Evolutionary conservation across 2,113 vertebrate species (phyloP), one percentile per base, ranked within the genome.

Genomic region (Labrus mixtus): DNA sequence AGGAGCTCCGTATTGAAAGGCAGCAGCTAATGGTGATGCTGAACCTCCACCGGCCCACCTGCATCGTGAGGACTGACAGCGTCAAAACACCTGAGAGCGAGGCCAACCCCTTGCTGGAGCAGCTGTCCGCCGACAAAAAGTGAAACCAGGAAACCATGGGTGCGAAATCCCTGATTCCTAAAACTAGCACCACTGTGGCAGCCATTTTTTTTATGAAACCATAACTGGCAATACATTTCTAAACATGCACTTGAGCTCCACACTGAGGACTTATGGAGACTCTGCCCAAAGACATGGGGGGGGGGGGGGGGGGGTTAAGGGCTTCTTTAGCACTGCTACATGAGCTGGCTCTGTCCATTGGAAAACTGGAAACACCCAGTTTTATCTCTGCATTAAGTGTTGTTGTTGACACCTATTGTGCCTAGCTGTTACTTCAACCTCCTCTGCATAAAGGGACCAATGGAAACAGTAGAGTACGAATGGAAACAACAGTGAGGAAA

Each of bases 11-110:
- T 63, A 90, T 96, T 62, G 97, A 99, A 87, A 92, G 96, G 71
- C 97, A 98, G 93, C 96, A 97, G 92, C 96, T 99, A 4, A 95
- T 98, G 88, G 93, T 98, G 76, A 97, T 98, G 97, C 95, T 98
- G 74, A 98, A 97, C 76, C 95, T 95, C 37, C 97, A 98, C 84
- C 94, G 97, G 71, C 97, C 97, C 83, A 98, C 97, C 58, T 98
- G 97, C 93, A 98, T 98, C 0, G 97, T 98, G 77, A 91, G 97
- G 78, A 98, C 96, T 8, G 97, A 98, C 93, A 99, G 97, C 59
- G 89, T 99, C 81, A 96, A 96, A 91, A 98, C 96, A 0, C 97
- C 97, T 0, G 97, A 98, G 90, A 93, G 85, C 0, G 97, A 98
- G 91, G 94, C 91, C 90, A 96, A 97, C 89, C 95, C 96, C 0